Percentiles rank a stretch among this genome's conserved stretches.
These are phyloP conservation scores for Antheraea pernyi DNA, from an alignment of 1,140 invertebrate species.

Conservation along the genomic window DNA sequence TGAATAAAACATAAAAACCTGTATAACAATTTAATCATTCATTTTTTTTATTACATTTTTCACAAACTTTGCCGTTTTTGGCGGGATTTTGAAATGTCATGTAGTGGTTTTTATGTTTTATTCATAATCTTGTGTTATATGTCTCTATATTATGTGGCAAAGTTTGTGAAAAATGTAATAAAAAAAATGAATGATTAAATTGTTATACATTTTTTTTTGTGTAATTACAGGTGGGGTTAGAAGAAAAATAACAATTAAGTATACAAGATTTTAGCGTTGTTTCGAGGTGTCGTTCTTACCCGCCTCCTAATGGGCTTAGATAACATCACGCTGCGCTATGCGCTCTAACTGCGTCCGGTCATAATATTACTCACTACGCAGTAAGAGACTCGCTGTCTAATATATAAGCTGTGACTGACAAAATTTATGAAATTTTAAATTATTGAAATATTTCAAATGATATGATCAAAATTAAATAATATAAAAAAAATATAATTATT, in stretches of 20 bases:
- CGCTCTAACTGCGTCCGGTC: background rate
- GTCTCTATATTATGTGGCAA: no score
- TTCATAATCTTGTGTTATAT: no score
- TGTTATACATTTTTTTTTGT: conserved; percentile 3
- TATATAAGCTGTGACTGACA: background rate
- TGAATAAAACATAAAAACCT: conserved; percentile 9
- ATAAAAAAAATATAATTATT: background rate
- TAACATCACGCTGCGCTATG: conserved; percentile 28
- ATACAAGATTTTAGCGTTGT: conserved; percentile 33
- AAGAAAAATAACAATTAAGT: conserved; percentile 58
- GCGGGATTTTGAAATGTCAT: no score
- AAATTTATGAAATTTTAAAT: conserved; percentile 2
- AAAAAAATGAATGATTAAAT: background rate
- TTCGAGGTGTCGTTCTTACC: conserved; percentile 34
- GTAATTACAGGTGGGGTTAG: conserved; percentile 42
- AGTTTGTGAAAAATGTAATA: background rate
- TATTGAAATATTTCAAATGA: background rate
- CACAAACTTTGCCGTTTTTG: no score
- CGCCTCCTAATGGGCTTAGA: conserved; percentile 26
- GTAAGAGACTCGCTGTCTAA: background rate
- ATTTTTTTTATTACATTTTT: background rate
- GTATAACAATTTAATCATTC: background rate
- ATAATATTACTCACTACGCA: background rate
- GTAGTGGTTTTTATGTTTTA: no score
- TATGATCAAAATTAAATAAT: background rate